Conservation (phyloP, 2,113 vertebrate species). For the Urocolius indicus region DNA sequence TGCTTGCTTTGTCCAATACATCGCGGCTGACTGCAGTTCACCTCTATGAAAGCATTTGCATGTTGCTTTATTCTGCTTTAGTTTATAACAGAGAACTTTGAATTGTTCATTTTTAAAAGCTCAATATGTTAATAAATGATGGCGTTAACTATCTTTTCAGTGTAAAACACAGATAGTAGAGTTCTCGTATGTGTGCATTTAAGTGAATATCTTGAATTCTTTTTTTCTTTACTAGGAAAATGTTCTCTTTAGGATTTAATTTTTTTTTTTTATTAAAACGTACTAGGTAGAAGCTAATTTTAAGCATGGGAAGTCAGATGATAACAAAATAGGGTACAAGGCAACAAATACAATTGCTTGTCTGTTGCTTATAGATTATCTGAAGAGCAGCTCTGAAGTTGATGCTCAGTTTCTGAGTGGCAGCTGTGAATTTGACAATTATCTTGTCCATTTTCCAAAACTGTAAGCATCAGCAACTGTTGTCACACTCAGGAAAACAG, state of each 20-base stretch:
- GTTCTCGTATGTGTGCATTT: background rate
- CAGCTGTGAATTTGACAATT: background rate
- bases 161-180: background rate
- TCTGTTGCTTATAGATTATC: constrained; percentile 9
- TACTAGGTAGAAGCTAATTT: background rate
- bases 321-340: background rate
- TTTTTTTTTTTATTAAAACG: background rate
- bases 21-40: background rate
- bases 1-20: background rate
- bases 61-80: constrained; percentile 2
- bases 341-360: background rate
- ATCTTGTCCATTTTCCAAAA: background rate
- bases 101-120: constrained; percentile 6
- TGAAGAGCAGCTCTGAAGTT: background rate
- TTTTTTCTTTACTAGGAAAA: background rate
- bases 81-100: background rate
- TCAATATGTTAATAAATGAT: background rate
- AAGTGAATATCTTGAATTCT: background rate
- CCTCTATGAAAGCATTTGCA: background rate
- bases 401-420: background rate
- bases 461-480: background rate
- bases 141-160: constrained; percentile 25
- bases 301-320: background rate
- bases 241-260: background rate
- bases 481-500: background rate